Conservation (phyloP, 2,113 vertebrate genomes). For the Rhea americana region DNA sequence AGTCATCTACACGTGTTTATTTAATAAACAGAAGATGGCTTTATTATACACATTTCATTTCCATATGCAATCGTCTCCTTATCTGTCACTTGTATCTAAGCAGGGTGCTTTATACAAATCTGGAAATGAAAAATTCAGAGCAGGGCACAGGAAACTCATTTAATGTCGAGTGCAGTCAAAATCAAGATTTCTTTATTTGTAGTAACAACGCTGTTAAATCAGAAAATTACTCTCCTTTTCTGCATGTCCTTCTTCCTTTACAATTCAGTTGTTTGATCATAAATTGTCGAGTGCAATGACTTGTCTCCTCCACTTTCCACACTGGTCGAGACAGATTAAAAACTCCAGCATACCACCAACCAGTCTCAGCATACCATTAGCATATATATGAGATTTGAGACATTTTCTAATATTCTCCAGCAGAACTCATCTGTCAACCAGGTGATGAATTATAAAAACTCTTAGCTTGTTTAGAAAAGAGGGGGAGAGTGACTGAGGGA, state of each 20-base stretch:
- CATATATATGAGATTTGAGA: conserved; percentile 99
- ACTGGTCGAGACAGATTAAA: conserved; percentile 98
- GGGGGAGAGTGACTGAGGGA: conserved; percentile 50
- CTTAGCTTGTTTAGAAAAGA: conserved; percentile 94
- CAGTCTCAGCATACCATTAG: conserved; percentile 98
- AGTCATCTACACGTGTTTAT: conserved; percentile 84
- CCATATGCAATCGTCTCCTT: conserved; percentile 75
- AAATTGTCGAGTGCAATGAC: conserved; percentile 93
- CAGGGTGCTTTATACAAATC: conserved; percentile 81
- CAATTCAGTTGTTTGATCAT: conserved; percentile 95
- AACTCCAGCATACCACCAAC: conserved; percentile 88
- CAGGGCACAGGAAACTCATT: conserved; percentile 84
- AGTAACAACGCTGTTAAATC: conserved; percentile 89
- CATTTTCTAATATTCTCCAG: conserved; percentile 99
- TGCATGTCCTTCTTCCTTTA: conserved; percentile 80
- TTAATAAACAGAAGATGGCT: conserved; percentile 87
- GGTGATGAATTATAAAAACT: conserved; percentile 99
- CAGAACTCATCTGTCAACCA: conserved; percentile 99
- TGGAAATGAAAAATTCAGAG: conserved; percentile 86
- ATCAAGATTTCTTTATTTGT: conserved; percentile 87
- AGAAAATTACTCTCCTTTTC: conserved; percentile 86
- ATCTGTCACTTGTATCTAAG: conserved; percentile 86
- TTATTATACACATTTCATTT: conserved; percentile 84
- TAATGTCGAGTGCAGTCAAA: conserved; percentile 85
- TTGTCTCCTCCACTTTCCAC: conserved; percentile 96